Conservation (phyloP, 2,113 vertebrate species). For the Cyprinodon variegatus region DNA sequence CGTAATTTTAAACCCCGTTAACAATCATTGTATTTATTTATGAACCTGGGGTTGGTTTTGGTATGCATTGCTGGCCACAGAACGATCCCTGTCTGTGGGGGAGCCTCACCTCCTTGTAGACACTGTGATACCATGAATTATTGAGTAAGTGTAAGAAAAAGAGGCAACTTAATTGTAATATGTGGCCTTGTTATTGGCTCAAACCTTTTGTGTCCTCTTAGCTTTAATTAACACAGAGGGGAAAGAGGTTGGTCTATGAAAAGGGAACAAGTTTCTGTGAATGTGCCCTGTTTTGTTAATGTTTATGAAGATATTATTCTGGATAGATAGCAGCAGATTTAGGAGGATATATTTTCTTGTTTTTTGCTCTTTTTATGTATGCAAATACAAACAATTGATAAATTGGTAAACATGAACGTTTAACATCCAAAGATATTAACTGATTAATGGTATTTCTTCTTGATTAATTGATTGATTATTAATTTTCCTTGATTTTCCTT, state of each 20-base stretch:
- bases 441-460: too few relatives aligned
- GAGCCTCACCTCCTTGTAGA: constrained; percentile 73
- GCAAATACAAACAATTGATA: neutral
- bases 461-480: too few relatives aligned
- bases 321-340: neutral
- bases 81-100: constrained; percentile 75
- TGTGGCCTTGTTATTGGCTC: constrained; percentile 82
- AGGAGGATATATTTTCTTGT: too few relatives aligned
- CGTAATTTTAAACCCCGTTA: constrained; percentile 86
- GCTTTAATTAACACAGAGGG: constrained; percentile 81
- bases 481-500: too few relatives aligned
- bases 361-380: too few relatives aligned
- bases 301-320: neutral
- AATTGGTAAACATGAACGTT: neutral
- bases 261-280: constrained; percentile 22
- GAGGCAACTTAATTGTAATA: constrained; percentile 78
- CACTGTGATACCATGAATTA: constrained; percentile 77
- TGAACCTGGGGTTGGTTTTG: constrained; percentile 67
- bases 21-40: constrained; percentile 85
- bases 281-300: constrained; percentile 14
- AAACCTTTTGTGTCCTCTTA: constrained; percentile 85
- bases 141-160: constrained; percentile 77
- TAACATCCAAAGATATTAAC: too few relatives aligned
- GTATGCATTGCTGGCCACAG: constrained; percentile 76
- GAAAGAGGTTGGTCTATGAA: constrained; percentile 22